Percentiles rank a stretch among this genome's conserved stretches.
These are phyloP conservation scores for Pteromalus puparum DNA, from an alignment of 1,140 invertebrate genomes.

Conservation along the genomic window DNA sequence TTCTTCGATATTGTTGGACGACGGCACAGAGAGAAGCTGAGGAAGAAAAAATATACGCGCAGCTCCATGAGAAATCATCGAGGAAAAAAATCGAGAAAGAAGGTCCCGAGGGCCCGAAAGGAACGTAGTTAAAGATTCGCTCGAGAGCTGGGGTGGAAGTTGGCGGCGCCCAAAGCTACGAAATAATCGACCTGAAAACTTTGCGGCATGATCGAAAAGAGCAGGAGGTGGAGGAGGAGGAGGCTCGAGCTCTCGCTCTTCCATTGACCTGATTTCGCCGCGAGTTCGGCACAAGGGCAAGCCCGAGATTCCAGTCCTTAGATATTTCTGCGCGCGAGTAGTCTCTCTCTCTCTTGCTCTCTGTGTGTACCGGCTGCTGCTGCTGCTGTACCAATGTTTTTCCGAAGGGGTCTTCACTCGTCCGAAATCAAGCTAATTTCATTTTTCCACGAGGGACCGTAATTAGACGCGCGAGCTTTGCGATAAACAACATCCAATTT, in stretches of 20 bases:
- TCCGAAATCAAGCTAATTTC: not conserved
- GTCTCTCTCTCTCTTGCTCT: not conserved
- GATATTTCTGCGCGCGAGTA: conserved; percentile 7
- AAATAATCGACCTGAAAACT: conserved; percentile 52
- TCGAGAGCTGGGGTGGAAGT: not conserved
- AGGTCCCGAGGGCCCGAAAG: not conserved
- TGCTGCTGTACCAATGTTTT: not conserved
- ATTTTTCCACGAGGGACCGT: not conserved
- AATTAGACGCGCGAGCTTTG: too few species aligned
- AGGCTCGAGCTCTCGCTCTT: conserved; percentile 14
- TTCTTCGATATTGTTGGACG: not conserved
- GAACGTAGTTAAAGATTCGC: conserved; percentile 32
- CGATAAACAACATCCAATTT: not conserved
- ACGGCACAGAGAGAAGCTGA: too few species aligned
- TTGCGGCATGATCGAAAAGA: conserved; percentile 52
- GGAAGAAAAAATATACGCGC: not conserved
- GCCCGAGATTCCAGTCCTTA: conserved; percentile 46
- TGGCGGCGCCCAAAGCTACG: conserved; percentile 46
- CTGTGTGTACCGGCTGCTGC: not conserved
- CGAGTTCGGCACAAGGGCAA: conserved; percentile 42
- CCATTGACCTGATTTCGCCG: conserved; percentile 51
- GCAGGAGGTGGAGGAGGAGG: not conserved
- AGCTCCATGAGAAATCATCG: not conserved
- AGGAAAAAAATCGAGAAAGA: not conserved
- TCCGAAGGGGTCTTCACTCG: not conserved